These are phyloP conservation scores for Balearica regulorum DNA, from an alignment of 2,797 vertebrate genomes.

Conservation along the genomic window DNA sequence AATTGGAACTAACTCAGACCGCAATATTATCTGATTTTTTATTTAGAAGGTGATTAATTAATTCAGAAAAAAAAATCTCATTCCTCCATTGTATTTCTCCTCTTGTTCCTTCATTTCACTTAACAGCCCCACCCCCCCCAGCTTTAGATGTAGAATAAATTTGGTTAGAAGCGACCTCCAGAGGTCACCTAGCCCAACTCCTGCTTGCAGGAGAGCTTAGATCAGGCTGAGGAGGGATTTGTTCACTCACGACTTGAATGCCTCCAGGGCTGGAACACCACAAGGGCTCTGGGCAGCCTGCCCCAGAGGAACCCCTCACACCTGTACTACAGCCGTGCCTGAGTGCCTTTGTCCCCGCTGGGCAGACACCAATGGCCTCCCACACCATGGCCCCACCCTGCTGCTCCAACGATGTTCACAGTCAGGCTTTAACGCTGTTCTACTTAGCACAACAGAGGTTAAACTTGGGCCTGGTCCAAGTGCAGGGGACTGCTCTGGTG, in stretches of 20 bases:
- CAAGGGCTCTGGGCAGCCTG: not conserved
- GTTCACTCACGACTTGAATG: not conserved
- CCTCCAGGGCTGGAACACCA: too few relatives aligned
- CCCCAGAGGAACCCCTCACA: too few relatives aligned
- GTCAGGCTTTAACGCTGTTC: accelerated
- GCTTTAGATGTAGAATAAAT: not conserved
- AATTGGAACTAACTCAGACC: conserved; percentile 51
- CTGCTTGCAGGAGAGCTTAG: not conserved
- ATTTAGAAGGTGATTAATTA: conserved; percentile 25
- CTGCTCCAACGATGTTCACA: not conserved
- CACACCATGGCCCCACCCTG: too few relatives aligned
- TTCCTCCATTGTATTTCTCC: not conserved
- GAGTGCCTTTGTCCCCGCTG: not conserved
- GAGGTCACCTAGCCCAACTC: not conserved
- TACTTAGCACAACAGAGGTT: too few relatives aligned
- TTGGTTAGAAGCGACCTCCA: not conserved
- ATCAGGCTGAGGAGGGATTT: not conserved
- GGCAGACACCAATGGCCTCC: too few relatives aligned
- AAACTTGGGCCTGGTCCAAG: not conserved
- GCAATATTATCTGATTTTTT: not conserved
- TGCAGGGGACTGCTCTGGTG: accelerated
- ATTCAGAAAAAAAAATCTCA: not conserved
- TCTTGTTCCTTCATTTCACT: not conserved
- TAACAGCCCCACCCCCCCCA: not conserved
- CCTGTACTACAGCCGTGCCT: not conserved